Evolutionary conservation across 2,888 invertebrate genomes (phyloP), one percentile per base, ranked within the genome.

Genomic region (Ariolimax columbianus): DNA sequence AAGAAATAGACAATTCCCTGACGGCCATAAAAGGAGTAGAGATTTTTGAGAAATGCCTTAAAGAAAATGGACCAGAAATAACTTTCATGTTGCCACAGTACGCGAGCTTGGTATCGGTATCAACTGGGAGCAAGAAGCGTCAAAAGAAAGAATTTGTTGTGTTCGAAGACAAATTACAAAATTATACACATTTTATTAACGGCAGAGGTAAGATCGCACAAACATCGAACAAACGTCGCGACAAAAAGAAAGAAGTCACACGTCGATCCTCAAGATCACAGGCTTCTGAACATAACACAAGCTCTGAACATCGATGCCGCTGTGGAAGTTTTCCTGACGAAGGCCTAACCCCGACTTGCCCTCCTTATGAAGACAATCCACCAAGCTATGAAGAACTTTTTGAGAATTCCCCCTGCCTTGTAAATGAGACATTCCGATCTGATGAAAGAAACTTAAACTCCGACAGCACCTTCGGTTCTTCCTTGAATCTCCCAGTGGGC

Each of bases 301-400:
- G 38, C 23, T 63, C 78, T 63, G 40, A 43, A 17, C 23, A 33
- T 4, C 47, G 36, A 47, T 0, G 30, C 51, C 51, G 33, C 19
- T 72, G 4, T 40, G 40, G 26, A 23, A 14, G 40, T 40, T 1
- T 17, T 47, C 38, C n/a, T 63, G 0, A n/a, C 14, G 40, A 36
- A n/a, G 11, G 1, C 0, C 36, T 59, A 38, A 38, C 26, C n/a
- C 40, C 55, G 30, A 23, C 33, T 33, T n/a, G 40, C 7, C 66
- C 79, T 30, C 33, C 30, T n/a, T 26, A 14, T 4, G 77, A 78
- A n/a, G 47, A 33, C 33, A 33, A 17, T 0, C 78, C 63, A 7
- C 83, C 83, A 30, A 70, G 36, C 6, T 83, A 83, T 36, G 83
- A 83, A 23, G 47, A 83, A 78, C 3, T 68, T 9, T 51, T 17